Percentiles rank a stretch among this genome's conserved stretches.
Evolutionary conservation across 1,140 invertebrate species (phyloP).

Genomic region (Andricus grossulariae): DNA sequence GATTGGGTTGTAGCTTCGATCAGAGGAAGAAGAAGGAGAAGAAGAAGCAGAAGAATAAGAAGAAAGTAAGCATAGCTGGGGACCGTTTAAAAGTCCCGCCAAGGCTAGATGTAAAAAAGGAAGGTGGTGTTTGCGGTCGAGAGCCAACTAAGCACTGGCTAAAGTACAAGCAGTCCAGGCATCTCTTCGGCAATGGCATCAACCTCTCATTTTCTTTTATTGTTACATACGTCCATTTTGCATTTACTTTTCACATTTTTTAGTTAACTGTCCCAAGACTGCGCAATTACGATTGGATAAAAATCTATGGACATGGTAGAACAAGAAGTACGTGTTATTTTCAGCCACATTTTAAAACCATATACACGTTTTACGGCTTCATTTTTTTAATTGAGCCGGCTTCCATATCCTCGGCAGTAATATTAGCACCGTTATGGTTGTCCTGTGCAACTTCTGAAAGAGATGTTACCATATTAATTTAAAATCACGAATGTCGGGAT

Average conservation of each 20-base stretch:
- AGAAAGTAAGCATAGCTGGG: background rate
- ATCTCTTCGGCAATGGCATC: slow-evolving; percentile 14
- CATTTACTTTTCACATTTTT: slow-evolving; percentile 28
- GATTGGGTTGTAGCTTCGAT: slow-evolving; percentile 17
- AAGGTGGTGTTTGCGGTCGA: slow-evolving; percentile 9
- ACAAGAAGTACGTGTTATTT: slow-evolving; percentile 17
- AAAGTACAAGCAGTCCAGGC: slow-evolving; percentile 3
- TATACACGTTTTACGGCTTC: background rate
- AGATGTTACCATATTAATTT: no score
- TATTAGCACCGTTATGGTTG: background rate
- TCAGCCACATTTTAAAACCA: slow-evolving; percentile 8
- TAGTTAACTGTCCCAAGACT: background rate
- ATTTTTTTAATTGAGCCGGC: background rate
- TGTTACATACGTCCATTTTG: slow-evolving; percentile 18
- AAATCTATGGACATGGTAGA: slow-evolving; percentile 5
- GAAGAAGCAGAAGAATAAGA: background rate
- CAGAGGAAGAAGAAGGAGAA: slow-evolving; percentile 1
- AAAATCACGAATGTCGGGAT: no score
- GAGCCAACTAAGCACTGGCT: slow-evolving; percentile 15
- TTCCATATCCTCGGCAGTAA: background rate
- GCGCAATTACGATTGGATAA: slow-evolving; percentile 8
- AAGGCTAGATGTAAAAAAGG: slow-evolving; percentile 16
- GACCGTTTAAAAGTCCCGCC: slow-evolving; percentile 25
- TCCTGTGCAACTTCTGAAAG: background rate
- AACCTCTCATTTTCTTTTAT: slow-evolving; percentile 28